Evolutionary conservation across 2,113 vertebrate species (phyloP).

Genomic region (Mystacornis crossleyi): DNA sequence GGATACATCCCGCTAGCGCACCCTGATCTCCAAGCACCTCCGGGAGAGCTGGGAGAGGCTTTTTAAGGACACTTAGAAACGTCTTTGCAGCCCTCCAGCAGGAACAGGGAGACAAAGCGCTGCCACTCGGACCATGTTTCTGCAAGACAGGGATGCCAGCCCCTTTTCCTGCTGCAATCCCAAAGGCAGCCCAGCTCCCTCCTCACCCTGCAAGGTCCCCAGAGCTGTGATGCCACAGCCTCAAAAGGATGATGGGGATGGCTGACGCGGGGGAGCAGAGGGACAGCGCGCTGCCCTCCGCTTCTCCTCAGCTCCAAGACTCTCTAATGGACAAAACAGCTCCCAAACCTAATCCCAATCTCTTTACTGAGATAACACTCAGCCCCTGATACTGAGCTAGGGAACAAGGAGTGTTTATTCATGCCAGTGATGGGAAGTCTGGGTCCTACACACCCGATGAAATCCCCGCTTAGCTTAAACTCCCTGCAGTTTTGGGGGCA

Average conservation of each 20-base stretch:
- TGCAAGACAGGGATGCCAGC: background rate
- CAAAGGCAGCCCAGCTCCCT: background rate
- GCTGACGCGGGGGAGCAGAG: background rate
- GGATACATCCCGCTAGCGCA: background rate
- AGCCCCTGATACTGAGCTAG: rapidly evolving
- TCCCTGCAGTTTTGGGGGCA: rapidly evolving
- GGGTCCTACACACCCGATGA: background rate
- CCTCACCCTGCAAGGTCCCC: rapidly evolving
- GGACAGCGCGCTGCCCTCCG: rapidly evolving
- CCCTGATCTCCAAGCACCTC: background rate
- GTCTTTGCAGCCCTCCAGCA: background rate
- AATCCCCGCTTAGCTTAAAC: background rate
- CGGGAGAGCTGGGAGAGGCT: background rate
- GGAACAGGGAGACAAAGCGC: background rate
- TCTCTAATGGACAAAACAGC: background rate
- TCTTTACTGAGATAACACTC: background rate
- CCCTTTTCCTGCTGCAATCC: too few relatives aligned
- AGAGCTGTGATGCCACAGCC: background rate
- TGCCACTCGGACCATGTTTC: rapidly evolving
- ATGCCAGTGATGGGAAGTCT: background rate
- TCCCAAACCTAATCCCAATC: background rate
- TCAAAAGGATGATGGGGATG: rapidly evolving
- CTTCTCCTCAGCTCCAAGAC: background rate
- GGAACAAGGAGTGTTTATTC: background rate
- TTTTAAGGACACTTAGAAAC: background rate